Evolutionary conservation across 2,113 vertebrate species (phyloP), one percentile per base, ranked within the genome.

Genomic region (Taxidea taxus): DNA sequence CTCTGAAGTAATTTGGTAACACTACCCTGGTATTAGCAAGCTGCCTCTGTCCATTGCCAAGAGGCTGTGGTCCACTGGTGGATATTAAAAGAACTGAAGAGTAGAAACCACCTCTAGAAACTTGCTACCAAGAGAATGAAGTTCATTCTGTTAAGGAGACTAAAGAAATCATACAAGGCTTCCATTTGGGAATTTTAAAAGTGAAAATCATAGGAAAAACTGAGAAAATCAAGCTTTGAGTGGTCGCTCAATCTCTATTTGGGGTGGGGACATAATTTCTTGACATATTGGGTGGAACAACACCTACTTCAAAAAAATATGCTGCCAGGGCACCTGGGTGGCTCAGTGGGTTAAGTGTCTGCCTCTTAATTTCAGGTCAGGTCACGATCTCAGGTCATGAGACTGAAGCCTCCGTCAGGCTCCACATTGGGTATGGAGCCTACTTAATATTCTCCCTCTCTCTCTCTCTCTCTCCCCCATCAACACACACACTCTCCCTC

Each of bases 1-100:
- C 47, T 95, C 85, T 97, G 96, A 98, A 98, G 97, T 95, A 96
- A 98, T 98, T 84, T 97, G 66, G 98, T 98, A 98, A 98, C 62
- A 95, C 78, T 98, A 98, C 90, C 94, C 93, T 95, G 95, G 80
- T 97, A 97, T 96, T 97, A 98, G 95, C 95, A 98, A 98, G 95
- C 23, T 97, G 97, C 95, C 96, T 82, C 93, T 97, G 70, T 80
- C 83, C 60, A 94, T 27, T 96, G 93, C 96, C 97, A 98, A 68
- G 82, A 96, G 7, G 94, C 84, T 66, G 0, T 90, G 84, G 92
- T 95, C 80, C 0, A 3, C 60, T 97, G 91, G 96, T 94, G 81
- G 92, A 94, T 81, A 96, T 97, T 98, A 97, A 98, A 99, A 87
- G 87, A 89, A 98, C 58, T 96, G 88, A 66, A 14, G 96, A 97